Conservation (phyloP, 2,888 invertebrate species). For the Temnothorax rugatulus region DNA sequence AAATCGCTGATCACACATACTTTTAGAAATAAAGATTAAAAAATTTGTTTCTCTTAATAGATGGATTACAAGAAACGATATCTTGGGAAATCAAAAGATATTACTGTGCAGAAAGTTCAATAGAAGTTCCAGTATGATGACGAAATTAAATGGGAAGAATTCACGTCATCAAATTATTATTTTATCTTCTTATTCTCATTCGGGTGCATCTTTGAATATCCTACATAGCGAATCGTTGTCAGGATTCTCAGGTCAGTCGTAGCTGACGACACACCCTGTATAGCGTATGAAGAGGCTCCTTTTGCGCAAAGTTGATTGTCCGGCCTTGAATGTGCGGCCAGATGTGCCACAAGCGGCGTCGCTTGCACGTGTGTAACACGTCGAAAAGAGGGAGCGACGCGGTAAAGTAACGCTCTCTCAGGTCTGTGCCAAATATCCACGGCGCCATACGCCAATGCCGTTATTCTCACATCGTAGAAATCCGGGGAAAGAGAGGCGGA, state of each 20-base stretch:
- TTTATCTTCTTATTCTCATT: neutral
- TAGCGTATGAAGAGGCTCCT: constrained; percentile 60
- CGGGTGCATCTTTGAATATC: neutral
- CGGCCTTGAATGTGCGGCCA: constrained; percentile 84
- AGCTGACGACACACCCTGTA: constrained; percentile 29
- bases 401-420: constrained; percentile 25
- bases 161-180: neutral
- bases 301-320: constrained; percentile 82
- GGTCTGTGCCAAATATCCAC: constrained; percentile 45
- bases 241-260: constrained; percentile 24
- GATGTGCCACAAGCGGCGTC: constrained; percentile 75
- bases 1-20: neutral
- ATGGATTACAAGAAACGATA: neutral
- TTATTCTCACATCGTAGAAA: constrained; percentile 40
- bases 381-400: constrained; percentile 28
- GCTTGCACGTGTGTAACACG: constrained; percentile 46
- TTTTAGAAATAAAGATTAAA: neutral
- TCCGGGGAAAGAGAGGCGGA: constrained; percentile 34
- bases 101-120: neutral
- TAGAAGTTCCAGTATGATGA: neutral
- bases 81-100: neutral
- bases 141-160: neutral
- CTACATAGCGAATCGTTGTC: neutral
- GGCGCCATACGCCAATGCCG: constrained; percentile 16
- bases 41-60: neutral